Base-by-base conservation (phyloP, 2,888 invertebrate genomes). In the Limenitis camilla region DNA sequence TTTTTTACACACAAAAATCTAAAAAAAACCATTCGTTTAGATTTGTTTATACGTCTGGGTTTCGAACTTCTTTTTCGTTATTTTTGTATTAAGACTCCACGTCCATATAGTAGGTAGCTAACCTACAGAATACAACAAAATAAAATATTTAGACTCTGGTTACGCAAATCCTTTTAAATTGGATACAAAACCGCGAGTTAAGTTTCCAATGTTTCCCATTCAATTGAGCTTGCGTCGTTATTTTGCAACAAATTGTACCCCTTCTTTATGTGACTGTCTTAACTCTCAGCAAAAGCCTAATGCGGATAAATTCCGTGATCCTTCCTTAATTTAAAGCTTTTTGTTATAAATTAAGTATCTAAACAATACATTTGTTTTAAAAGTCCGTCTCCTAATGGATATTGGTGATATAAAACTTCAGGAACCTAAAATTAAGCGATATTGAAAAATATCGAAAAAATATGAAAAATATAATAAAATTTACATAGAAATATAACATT, bases 191-290 rank as follows among this genome's bases (percentile, higher is more conserved):
- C 51, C 41, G 49, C 48, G 50, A 52, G 44, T 56, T 53, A 52
- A 52, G 55, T 53, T 50, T 53, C 45, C 45, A 45, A 45, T 52
- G 55, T 53, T 53, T 60, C 58, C 71, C 62, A 72, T 76, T 76
- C 70, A 72, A 73, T 71, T 69, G 66, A 61, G 49, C 49, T 62
- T 61, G 56, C 55, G 63, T 60, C 61, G 61, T 64, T 67, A 58
- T 63, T 64, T 63, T 61, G 61, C 60, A 62, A 59, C 60, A 63
- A 61, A 69, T 67, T 68, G 67, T 67, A 63, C 67, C 64, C 67
- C 65, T 67, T 60, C 56, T 65, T 66, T 65, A 64, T 62, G 62
- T 62, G 63, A 60, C 61, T 55, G 46, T 58, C 52, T 60, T 48
- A 53, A 40, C 42, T 53, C 42, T 44, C 40, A 2, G 19, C 19